These are phyloP conservation scores for Cyrtodaria siliqua DNA, from an alignment of 2,888 invertebrate species.

Conservation along the genomic window DNA sequence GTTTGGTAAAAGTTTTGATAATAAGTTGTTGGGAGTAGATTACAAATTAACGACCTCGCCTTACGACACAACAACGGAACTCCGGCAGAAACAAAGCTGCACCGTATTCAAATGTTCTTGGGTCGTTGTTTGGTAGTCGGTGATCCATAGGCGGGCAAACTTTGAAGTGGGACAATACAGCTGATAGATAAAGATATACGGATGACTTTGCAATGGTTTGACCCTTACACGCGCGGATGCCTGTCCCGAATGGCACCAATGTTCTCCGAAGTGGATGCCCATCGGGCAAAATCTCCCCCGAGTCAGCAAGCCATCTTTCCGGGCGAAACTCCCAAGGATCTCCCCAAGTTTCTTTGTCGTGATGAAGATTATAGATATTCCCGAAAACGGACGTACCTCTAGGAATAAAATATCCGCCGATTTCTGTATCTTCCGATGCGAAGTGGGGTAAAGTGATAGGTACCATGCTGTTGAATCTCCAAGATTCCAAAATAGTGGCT, in stretches of 20 bases:
- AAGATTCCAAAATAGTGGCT: constrained; percentile 8
- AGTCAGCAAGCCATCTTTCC: not conserved
- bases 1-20: too few species aligned
- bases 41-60: too few species aligned
- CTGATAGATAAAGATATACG: too few species aligned
- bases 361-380: constrained; percentile 8
- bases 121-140: too few species aligned
- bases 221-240: too few species aligned
- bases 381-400: constrained; percentile 15
- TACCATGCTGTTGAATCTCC: not conserved
- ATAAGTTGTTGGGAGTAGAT: too few species aligned
- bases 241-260: constrained; percentile 6
- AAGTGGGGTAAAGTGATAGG: constrained; percentile 1
- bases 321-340: constrained; percentile 16
- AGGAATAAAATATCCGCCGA: constrained; percentile 1
- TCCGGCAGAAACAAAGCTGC: too few species aligned
- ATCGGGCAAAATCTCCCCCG: not conserved
- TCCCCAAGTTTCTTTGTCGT: constrained; percentile 2
- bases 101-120: too few species aligned
- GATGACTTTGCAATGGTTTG: too few species aligned
- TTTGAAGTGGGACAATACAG: too few species aligned
- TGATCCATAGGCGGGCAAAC: too few species aligned
- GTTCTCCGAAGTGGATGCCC: not conserved
- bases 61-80: too few species aligned
- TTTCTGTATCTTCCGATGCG: not conserved